Percentiles rank a stretch among this genome's conserved stretches.
These are phyloP conservation scores for Notospermus geniculatus DNA, from an alignment of 1,140 invertebrate species.

Conservation along the genomic window DNA sequence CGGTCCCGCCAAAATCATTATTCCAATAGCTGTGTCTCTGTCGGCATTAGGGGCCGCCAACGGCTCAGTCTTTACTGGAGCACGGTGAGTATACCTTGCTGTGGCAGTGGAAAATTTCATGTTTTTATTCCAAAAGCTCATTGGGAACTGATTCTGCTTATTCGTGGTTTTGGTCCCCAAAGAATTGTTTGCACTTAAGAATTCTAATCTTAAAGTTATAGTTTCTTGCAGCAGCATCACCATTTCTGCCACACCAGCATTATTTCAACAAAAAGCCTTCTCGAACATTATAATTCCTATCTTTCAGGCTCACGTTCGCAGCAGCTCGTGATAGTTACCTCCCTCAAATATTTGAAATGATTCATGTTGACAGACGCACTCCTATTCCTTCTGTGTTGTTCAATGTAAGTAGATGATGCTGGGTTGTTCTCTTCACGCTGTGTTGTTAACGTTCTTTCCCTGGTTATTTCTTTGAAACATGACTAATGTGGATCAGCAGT, in stretches of 20 bases:
- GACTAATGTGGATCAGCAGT: too few species aligned
- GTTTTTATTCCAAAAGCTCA: too few species aligned
- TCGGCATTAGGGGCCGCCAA: constrained; percentile 53
- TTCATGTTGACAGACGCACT: constrained; percentile 81
- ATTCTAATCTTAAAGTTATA: background rate
- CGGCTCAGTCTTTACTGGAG: constrained; percentile 39
- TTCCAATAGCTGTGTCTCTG: constrained; percentile 46
- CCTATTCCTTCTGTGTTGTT: constrained; percentile 88
- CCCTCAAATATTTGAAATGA: constrained; percentile 80
- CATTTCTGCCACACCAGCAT: background rate
- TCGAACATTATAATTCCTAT: too few species aligned
- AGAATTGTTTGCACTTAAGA: background rate
- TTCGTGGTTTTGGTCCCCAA: background rate
- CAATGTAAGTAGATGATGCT: constrained; percentile 75
- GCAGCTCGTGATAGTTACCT: constrained; percentile 88
- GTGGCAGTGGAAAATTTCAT: too few species aligned
- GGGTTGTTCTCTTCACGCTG: too few species aligned
- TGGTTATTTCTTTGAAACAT: constrained; percentile 8
- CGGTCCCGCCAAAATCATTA: constrained; percentile 33
- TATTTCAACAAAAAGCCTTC: background rate
- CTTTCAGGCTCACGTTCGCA: constrained; percentile 76
- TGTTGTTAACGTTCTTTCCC: too few species aligned
- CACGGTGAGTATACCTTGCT: constrained; percentile 27
- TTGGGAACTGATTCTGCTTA: too few species aligned
- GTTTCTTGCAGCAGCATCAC: background rate